These are phyloP conservation scores for Orchesella cincta DNA, from an alignment of 1,140 invertebrate species.

Conservation along the genomic window DNA sequence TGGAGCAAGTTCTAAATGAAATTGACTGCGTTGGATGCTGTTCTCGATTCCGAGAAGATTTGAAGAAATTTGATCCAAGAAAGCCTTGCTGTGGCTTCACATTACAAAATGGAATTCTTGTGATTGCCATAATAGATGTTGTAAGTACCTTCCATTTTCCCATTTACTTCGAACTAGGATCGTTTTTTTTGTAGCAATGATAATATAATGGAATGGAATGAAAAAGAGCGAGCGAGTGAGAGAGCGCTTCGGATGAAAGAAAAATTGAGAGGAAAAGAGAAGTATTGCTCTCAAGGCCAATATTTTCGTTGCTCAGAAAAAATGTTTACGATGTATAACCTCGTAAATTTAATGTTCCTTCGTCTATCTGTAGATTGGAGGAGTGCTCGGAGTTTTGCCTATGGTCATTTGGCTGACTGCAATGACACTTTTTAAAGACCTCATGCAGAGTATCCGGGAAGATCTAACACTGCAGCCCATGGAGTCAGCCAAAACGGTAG, in stretches of 20 bases:
- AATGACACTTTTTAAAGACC: constrained; percentile 41
- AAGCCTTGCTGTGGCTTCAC: constrained; percentile 40
- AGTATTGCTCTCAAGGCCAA: no score
- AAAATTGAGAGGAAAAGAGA: no score
- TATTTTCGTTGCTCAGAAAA: no score
- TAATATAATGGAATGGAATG: no score
- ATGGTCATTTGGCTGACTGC: constrained; percentile 36
- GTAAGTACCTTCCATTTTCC: not conserved
- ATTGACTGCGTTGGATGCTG: constrained; percentile 29
- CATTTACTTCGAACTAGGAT: not conserved
- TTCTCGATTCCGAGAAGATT: constrained; percentile 10
- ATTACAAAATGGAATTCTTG: constrained; percentile 37
- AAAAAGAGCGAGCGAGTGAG: no score
- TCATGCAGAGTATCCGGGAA: constrained; percentile 37
- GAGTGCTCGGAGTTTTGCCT: constrained; percentile 33
- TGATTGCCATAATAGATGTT: constrained; percentile 39
- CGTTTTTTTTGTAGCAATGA: not conserved
- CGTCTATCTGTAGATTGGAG: constrained; percentile 27
- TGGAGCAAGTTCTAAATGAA: constrained; percentile 31
- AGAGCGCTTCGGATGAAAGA: no score
- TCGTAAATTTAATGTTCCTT: no score
- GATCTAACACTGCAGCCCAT: constrained; percentile 33
- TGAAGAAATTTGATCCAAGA: constrained; percentile 35
- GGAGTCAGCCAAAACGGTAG: constrained; percentile 42
- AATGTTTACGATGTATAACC: no score